Percentiles rank a stretch among this genome's conserved stretches.
These are phyloP conservation scores for Conchocele bisecta DNA, from an alignment of 2,888 invertebrate species.

Conservation along the genomic window DNA sequence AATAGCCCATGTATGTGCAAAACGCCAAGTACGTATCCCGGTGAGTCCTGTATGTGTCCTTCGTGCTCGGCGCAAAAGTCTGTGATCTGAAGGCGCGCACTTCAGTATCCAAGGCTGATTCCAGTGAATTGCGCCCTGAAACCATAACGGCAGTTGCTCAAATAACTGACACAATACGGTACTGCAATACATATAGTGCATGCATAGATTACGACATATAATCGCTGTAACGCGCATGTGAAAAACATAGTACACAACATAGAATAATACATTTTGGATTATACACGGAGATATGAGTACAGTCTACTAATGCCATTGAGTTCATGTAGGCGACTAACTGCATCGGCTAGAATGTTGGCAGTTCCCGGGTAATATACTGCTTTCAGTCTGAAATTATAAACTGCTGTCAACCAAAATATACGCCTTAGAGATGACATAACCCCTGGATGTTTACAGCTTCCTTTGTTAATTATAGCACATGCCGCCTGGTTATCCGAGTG, in stretches of 20 bases:
- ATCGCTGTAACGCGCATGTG: too few relatives aligned
- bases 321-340: constrained; percentile 25
- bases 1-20: constrained; percentile 4
- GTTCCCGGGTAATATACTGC: constrained; percentile 19
- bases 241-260: too few relatives aligned
- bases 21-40: constrained; percentile 25
- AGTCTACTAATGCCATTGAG: neutral
- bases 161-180: too few relatives aligned
- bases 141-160: too few relatives aligned
- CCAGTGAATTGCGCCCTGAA: too few relatives aligned
- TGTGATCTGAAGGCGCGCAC: too few relatives aligned
- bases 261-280: too few relatives aligned
- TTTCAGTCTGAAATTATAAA: constrained; percentile 21
- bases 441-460: constrained; percentile 10
- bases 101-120: too few relatives aligned
- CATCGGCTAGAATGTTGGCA: constrained; percentile 20
- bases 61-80: constrained; percentile 23
- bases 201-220: too few relatives aligned
- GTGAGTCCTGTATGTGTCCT: constrained; percentile 30
- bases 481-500: constrained; percentile 30
- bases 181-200: too few relatives aligned
- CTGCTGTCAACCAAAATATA: constrained; percentile 22
- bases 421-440: constrained; percentile 24
- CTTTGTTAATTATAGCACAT: constrained; percentile 30
- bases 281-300: too few relatives aligned